Evolutionary conservation across 1,140 invertebrate species (phyloP), one percentile per base, ranked within the genome.

Genomic region (Trachymyrmex cornetzi): DNA sequence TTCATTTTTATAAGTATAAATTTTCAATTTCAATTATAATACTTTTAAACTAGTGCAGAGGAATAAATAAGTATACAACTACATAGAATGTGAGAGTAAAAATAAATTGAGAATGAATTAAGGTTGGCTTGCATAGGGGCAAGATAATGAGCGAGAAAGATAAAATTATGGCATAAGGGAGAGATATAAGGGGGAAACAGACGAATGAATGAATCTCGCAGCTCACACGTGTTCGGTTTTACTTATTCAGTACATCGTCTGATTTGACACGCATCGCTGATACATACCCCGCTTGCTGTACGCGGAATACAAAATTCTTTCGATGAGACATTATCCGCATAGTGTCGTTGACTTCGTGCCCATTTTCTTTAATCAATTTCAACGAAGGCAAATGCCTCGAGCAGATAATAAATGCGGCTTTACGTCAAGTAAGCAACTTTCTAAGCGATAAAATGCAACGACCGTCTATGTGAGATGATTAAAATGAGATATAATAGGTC

Each of bases 161-260:
- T 87, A 87, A 84, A 87, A 66, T 61, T 74, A 72, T 61, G 22
- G 53, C n/a, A 66, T 30, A 48, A 22, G 24, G 44, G 50, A 24
- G 30, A 34, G 34, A 72, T 19, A 24, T 24, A 24, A 66, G 38
- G 48, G 74, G 63, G 48, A 50, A 81, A 48, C 64, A 87, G 84
- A 88, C 86, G 91, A 88, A 87, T 91, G 89, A 92, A 92, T 92
- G 91, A 92, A 92, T 90, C 85, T 89, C 89, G 91, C 87, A 77
- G 77, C 81, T 88, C 87, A 88, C 84, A 88, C 74, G 87, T 90
- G 90, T 92, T 92, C 63, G 64, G 87, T 64, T 84, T 90, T 85
- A 84, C 80, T 87, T 90, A 87, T 90, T 91, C 89, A 71, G 74
- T 77, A 30, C 82, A 67, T 90, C 87, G 79, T 75, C 82, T 75